A percentile compares a stretch with the other conserved stretches of the same genome.
These are phyloP conservation scores for Eriosoma lanigerum DNA, from an alignment of 1,140 invertebrate genomes.

Conservation along the genomic window DNA sequence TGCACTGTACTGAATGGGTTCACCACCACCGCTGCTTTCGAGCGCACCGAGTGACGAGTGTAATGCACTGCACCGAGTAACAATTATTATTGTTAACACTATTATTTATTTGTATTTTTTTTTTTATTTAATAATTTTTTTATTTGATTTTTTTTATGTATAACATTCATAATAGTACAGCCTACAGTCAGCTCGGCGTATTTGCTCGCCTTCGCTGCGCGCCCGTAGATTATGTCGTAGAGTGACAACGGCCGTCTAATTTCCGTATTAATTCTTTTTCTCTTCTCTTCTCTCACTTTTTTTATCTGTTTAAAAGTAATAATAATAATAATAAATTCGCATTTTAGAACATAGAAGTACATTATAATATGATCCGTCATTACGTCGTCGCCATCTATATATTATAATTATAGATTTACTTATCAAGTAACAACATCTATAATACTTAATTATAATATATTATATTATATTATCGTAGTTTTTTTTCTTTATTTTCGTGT, in stretches of 20 bases:
- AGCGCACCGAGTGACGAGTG: slow-evolving; percentile 18
- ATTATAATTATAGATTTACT: no score
- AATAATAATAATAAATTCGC: no score
- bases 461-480: no score
- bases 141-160: not conserved
- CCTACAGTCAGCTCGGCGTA: no score
- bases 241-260: not conserved
- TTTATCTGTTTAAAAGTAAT: no score
- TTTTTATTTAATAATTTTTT: not conserved
- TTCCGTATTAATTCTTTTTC: not conserved
- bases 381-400: not conserved
- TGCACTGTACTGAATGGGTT: slow-evolving; percentile 7
- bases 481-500: no score
- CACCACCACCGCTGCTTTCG: not conserved
- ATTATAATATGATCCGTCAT: no score
- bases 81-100: slow-evolving; percentile 41
- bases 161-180: not conserved
- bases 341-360: no score
- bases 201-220: not conserved
- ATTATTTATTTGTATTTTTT: slow-evolving; percentile 9
- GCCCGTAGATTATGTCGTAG: not conserved
- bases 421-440: no score
- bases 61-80: slow-evolving; percentile 26
- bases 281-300: not conserved
- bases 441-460: no score